Evolutionary conservation across 1,140 invertebrate genomes (phyloP), one percentile per base, ranked within the genome.

Genomic region (Gonioctena quinquepunctata): DNA sequence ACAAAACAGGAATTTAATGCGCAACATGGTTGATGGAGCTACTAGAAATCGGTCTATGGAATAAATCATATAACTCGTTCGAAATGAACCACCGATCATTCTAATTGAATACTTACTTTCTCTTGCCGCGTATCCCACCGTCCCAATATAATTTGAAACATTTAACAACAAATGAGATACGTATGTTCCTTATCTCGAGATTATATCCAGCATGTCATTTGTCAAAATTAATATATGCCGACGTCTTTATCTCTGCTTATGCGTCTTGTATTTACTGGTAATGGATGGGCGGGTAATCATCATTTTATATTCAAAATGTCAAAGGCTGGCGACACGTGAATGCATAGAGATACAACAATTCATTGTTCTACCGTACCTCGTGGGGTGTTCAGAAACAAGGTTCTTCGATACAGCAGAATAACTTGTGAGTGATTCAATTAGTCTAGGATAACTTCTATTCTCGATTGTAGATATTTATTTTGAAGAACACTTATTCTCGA

Each of bases 271-370:
- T 54, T 54, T 16, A 6, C 52, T 54, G 22, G 52, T 19, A 54
- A 54, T 54, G 52, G 18, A 54, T 54, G 52, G 52, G 52, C 7
- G 52, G 19, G 18, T 54, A 54, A 54, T 54, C 52, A 54, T 54
- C 22, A 54, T 21, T 54, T 54, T 7, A 18, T 54, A 54, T 54
- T 54, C 11, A 42, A 42, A 42, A 42, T 42, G 11, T n/a, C 16
- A n/a, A n/a, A n/a, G n/a, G n/a, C 33, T 0, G 13, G 33, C 13
- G 33, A 42, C 33, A 42, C 33, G 16, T 42, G 33, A 42, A 42
- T 42, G 16, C 11, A n/a, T n/a, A n/a, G n/a, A n/a, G n/a, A n/a
- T n/a, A n/a, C n/a, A n/a, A n/a, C n/a, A n/a, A n/a, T n/a, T n/a
- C n/a, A n/a, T n/a, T n/a, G n/a, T n/a, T n/a, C n/a, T n/a, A n/a